Percentiles rank a stretch among this genome's conserved stretches.
These are phyloP conservation scores for Stylophora pistillata DNA, from an alignment of 64 coral and sea anemone genomes.

Conservation along the genomic window DNA sequence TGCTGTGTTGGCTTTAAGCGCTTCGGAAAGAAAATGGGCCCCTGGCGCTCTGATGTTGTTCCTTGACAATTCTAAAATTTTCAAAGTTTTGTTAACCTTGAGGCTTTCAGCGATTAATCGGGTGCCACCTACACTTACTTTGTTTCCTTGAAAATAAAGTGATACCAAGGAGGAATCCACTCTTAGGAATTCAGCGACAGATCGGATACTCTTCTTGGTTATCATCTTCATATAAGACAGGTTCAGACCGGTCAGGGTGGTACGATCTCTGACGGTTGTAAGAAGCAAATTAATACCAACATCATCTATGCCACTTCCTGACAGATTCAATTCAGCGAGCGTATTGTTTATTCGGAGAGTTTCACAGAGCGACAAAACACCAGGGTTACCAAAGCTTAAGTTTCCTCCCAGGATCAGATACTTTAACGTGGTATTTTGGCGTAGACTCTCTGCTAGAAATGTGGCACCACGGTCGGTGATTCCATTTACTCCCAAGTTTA, in stretches of 20 bases:
- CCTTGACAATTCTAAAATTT: not conserved
- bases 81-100: not conserved
- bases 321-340: not conserved
- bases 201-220: not conserved
- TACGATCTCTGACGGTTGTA: not conserved
- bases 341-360: not conserved
- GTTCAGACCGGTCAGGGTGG: not conserved
- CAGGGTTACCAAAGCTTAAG: not conserved
- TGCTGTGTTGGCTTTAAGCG: not conserved
- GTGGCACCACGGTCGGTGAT: not conserved
- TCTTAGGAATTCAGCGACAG: not conserved
- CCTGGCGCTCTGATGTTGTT: not conserved
- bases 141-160: not conserved
- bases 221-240: not conserved
- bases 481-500: not conserved
- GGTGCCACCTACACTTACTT: not conserved
- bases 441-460: not conserved
- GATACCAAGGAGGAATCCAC: not conserved
- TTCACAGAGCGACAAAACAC: not conserved
- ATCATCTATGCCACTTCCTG: not conserved
- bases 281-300: not conserved
- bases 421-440: not conserved
- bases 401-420: not conserved
- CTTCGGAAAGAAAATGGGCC: not conserved
- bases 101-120: slow-evolving; percentile 3